Percentiles rank a stretch among this genome's conserved stretches.
These are phyloP conservation scores for Megathymus violae DNA, from an alignment of 1,140 invertebrate genomes.

Conservation along the genomic window DNA sequence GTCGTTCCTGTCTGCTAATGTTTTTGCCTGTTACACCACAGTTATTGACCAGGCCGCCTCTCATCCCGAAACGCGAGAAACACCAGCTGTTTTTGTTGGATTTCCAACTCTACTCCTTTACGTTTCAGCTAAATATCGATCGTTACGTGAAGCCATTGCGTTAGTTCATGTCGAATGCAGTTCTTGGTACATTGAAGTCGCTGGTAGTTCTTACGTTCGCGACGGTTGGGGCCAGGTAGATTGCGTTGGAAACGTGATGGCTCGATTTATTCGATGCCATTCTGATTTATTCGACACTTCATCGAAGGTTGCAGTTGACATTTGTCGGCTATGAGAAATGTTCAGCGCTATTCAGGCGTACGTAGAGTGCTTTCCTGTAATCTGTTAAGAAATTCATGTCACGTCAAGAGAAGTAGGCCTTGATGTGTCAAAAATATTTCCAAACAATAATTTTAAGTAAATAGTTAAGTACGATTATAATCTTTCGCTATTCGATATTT, in stretches of 20 bases:
- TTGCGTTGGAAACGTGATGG: conserved; percentile 29
- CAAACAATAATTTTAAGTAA: no score
- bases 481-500: no score
- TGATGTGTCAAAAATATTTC: no score
- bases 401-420: neutral
- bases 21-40: conserved; percentile 65
- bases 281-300: conserved; percentile 42
- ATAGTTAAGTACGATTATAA: neutral
- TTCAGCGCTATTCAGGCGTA: conserved; percentile 1
- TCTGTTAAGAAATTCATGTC: neutral
- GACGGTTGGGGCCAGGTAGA: conserved; percentile 40
- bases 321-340: conserved; percentile 4
- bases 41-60: conserved; percentile 59
- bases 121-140: conserved; percentile 8
- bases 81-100: neutral
- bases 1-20: conserved; percentile 61
- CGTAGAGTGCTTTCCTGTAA: no score
- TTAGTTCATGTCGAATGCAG: neutral
- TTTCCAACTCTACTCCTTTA: neutral
- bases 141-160: neutral
- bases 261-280: conserved; percentile 31
- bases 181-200: conserved; percentile 40
- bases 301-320: conserved; percentile 18
- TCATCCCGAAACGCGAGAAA: conserved; percentile 18
- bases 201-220: conserved; percentile 43